Base-by-base conservation (phyloP, 2,113 vertebrate species). In the Pollachius pollachius region DNA sequence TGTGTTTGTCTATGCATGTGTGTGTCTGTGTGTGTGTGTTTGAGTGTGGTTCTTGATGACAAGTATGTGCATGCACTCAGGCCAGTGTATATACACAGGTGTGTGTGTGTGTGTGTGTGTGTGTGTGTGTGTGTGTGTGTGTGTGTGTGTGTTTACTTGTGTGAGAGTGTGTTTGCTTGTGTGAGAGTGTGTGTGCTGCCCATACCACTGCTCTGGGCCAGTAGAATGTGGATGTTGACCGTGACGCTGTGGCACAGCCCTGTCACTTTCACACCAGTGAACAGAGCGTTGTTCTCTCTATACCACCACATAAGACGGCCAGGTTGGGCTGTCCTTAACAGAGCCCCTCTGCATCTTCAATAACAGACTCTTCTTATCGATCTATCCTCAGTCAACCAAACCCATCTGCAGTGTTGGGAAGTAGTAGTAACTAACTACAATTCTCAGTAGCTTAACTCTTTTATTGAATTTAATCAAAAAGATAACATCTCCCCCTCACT, bases 181-280 rank as follows among this genome's bases (percentile, higher is more conserved):
- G 37, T 54, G 15, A 17, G 17, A 7, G 18, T 15, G 68, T 23
- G 27, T 27, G 37, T 19, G 59, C 23, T 81, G 30, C 30, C 30
- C 30, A 34, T 34, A 71, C 65, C 73, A 5, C 75, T 72, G 80
- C 81, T 58, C 78, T 57, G 65, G 60, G 77, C 75, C 73, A 77
- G 76, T 83, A 91, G 89, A 92, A 93, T 91, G 86, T 93, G 59
- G 76, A 89, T 87, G 88, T 92, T 91, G 90, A 92, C 90, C 85
- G 90, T 83, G 76, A 92, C 73, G 84, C 75, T 86, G 87, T 91
- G 85, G 74, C 90, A 90, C 84, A 0, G 62, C 71, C 71, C 56
- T 85, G 86, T 75, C 74, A 83, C 78, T 89, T 91, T 91, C 81
- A 81, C 90, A 90, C 84, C 73, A 67, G 62, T 70, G 65, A 80